These are phyloP conservation scores for Cephus rjabovi DNA, from an alignment of 2,888 invertebrate species.

Conservation along the genomic window DNA sequence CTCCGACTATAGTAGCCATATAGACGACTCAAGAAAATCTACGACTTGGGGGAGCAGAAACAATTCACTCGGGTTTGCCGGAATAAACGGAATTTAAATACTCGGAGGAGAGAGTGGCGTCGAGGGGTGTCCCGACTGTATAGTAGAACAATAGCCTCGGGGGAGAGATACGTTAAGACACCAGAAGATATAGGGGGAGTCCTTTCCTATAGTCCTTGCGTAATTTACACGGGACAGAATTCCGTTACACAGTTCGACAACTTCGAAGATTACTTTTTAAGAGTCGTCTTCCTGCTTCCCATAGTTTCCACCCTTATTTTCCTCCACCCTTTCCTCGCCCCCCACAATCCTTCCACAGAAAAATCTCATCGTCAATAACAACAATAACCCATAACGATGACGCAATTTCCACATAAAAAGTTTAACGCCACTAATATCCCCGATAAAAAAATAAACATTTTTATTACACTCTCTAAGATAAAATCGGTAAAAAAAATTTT, in stretches of 20 bases:
- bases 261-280: slow-evolving; percentile 52
- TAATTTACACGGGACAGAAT: slow-evolving; percentile 53
- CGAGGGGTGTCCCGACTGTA: neutral
- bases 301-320: neutral
- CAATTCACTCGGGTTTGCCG: too few species aligned
- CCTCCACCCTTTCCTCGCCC: neutral
- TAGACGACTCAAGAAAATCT: too few species aligned
- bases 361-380: too few species aligned
- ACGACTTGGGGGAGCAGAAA: too few species aligned
- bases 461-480: too few species aligned
- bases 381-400: too few species aligned
- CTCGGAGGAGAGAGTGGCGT: slow-evolving; percentile 28
- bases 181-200: neutral
- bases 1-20: too few species aligned
- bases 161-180: slow-evolving; percentile 44
- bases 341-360: too few species aligned
- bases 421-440: too few species aligned
- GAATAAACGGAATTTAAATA: slow-evolving; percentile 51
- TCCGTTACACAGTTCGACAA: slow-evolving; percentile 47
- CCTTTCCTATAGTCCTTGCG: slow-evolving; percentile 16
- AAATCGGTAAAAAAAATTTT: too few species aligned
- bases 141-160: slow-evolving; percentile 48
- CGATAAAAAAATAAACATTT: too few species aligned
- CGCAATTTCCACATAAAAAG: too few species aligned
- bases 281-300: slow-evolving; percentile 21